Percentiles rank a stretch among this genome's conserved stretches.
Conservation (phyloP, 2,888 invertebrate genomes). For the Pantelozetes paolii region DNA sequence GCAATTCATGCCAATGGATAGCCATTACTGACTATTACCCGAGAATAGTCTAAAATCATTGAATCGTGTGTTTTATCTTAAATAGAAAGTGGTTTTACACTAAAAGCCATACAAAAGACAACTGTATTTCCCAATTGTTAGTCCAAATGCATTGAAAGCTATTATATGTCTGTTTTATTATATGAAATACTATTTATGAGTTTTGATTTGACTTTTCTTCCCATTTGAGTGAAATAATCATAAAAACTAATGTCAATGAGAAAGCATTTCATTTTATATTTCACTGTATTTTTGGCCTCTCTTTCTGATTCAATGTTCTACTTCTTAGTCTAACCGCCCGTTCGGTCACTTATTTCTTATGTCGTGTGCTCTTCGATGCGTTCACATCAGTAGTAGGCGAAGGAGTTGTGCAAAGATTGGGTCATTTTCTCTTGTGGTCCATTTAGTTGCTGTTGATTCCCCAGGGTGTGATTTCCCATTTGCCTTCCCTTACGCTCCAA, state of each 20-base stretch:
- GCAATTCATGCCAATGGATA: slow-evolving; percentile 29
- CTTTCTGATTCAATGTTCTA: background rate
- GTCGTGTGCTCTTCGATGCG: slow-evolving; percentile 36
- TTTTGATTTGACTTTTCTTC: slow-evolving; percentile 31
- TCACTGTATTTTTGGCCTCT: background rate
- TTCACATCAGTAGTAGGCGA: slow-evolving; percentile 1
- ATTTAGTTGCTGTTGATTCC: slow-evolving; percentile 33
- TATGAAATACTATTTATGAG: slow-evolving; percentile 37
- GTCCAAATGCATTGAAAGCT: background rate
- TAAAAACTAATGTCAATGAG: slow-evolving; percentile 34
- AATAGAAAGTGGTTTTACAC: slow-evolving; percentile 33
- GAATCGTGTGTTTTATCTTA: background rate
- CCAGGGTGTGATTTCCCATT: slow-evolving; percentile 36
- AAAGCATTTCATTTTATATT: slow-evolving; percentile 32
- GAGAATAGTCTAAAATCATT: slow-evolving; percentile 16
- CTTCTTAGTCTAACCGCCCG: background rate
- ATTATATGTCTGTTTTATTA: slow-evolving; percentile 35
- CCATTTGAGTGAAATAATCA: slow-evolving; percentile 25
- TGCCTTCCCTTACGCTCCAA: slow-evolving; percentile 32
- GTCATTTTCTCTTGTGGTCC: slow-evolving; percentile 37
- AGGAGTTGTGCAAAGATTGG: background rate
- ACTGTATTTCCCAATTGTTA: background rate
- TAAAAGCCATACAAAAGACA: slow-evolving; percentile 13
- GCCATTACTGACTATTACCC: slow-evolving; percentile 25
- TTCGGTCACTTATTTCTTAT: slow-evolving; percentile 34